phyloP scores from a whole-genome alignment of 2,797 vertebrate genomes.

The Uromys caudimaculatus region DNA sequence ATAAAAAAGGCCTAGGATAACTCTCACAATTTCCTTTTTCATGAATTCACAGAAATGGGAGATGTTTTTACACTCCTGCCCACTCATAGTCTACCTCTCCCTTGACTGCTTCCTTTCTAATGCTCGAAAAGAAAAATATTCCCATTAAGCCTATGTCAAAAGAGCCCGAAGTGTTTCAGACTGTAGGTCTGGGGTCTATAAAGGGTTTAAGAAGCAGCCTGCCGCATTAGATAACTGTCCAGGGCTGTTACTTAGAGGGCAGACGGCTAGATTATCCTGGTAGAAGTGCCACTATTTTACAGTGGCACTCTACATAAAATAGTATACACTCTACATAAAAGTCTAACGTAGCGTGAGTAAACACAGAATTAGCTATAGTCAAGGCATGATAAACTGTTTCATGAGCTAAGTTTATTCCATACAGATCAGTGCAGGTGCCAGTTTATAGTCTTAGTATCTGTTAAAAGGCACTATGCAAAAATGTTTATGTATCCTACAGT shows the following conservation, averaged over 20 bases:
- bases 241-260: conserved; percentile 11
- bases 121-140: not conserved
- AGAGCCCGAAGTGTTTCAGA: not conserved
- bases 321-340: not conserved
- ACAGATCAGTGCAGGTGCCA: not conserved
- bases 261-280: not conserved
- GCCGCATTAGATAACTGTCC: conserved; percentile 9
- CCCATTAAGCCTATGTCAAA: not conserved
- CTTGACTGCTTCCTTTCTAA: not conserved
- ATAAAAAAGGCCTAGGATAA: conserved; percentile 22
- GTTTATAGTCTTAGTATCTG: not conserved
- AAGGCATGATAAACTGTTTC: conserved; percentile 21
- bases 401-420: not conserved
- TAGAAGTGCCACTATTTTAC: not conserved
- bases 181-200: conserved; percentile 28
- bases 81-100: not conserved
- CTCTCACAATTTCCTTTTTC: conserved; percentile 41
- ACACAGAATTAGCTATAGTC: not conserved
- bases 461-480: not conserved
- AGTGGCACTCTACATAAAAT: too few relatives aligned
- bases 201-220: not conserved
- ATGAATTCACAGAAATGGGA: conserved; percentile 32
- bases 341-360: conserved; percentile 22
- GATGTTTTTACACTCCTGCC: not conserved
- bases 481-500: not conserved